phyloP scores from a whole-genome alignment of 92 coral and sea anemone species.

The Chrysogorgia sp. region DNA sequence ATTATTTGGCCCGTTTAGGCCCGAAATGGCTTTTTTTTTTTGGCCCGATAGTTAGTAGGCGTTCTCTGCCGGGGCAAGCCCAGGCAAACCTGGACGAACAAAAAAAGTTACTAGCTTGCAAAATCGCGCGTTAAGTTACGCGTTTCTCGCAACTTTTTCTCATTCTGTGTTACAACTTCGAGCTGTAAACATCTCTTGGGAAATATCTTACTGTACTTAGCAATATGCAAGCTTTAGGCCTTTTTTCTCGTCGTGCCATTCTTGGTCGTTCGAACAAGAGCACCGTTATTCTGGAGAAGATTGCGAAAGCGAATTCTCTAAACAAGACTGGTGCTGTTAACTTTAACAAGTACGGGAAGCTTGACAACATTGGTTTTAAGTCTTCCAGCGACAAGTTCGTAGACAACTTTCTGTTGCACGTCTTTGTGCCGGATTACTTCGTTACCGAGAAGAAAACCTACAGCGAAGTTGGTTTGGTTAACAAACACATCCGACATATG shows the following conservation, averaged over 20 bases:
- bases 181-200: slow-evolving; percentile 48
- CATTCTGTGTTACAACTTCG: slow-evolving; percentile 34
- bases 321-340: slow-evolving; percentile 31
- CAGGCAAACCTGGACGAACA: too few species aligned
- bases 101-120: too few species aligned
- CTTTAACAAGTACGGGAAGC: slow-evolving; percentile 52
- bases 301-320: slow-evolving; percentile 36
- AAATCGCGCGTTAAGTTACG: too few species aligned
- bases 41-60: too few species aligned
- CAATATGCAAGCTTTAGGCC: slow-evolving; percentile 55
- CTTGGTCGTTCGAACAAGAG: slow-evolving; percentile 44
- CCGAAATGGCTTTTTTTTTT: too few species aligned
- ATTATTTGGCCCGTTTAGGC: too few species aligned
- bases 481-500: slow-evolving; percentile 54
- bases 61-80: too few species aligned
- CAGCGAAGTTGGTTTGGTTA: slow-evolving; percentile 46
- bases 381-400: slow-evolving; percentile 52
- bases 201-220: slow-evolving; percentile 5
- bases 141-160: too few species aligned
- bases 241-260: slow-evolving; percentile 31
- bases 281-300: slow-evolving; percentile 12
- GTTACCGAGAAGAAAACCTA: slow-evolving; percentile 41
- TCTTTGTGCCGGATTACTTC: slow-evolving; percentile 48
- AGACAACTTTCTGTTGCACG: slow-evolving; percentile 32
- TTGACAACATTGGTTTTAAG: slow-evolving; percentile 39